Evolutionary conservation across 2,113 vertebrate genomes (phyloP).

Genomic region (Microtus oregoni): DNA sequence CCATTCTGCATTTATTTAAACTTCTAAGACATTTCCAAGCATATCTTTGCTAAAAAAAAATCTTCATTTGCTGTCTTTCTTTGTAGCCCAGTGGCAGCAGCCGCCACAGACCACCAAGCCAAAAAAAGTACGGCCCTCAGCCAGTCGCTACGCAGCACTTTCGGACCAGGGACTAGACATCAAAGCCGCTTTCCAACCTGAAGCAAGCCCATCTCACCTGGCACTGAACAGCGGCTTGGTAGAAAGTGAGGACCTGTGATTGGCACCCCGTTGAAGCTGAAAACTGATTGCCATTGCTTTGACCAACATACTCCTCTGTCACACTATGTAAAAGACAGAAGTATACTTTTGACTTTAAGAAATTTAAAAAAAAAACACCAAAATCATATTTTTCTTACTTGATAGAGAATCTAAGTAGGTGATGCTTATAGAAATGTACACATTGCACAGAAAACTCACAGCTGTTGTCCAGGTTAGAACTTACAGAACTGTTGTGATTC

Average conservation of each 20-base stretch:
- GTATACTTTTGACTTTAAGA: constrained; percentile 85
- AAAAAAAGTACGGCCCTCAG: constrained; percentile 96
- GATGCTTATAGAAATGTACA: constrained; percentile 83
- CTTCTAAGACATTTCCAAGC: not conserved
- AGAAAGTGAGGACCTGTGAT: constrained; percentile 97
- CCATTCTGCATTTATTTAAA: not conserved
- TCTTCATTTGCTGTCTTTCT: constrained; percentile 11
- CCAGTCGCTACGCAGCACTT: constrained; percentile 97
- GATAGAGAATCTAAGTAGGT: constrained; percentile 84
- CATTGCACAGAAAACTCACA: constrained; percentile 84
- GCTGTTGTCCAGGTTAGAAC: constrained; percentile 79
- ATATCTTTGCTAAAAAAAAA: not conserved
- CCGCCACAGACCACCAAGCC: constrained; percentile 93
- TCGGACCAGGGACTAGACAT: constrained; percentile 98
- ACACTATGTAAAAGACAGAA: constrained; percentile 85
- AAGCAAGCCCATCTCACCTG: constrained; percentile 92
- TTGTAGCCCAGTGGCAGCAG: constrained; percentile 97
- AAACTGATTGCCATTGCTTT: constrained; percentile 84
- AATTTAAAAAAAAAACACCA: constrained; percentile 78
- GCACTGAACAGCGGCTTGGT: constrained; percentile 91
- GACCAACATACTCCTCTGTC: constrained; percentile 85
- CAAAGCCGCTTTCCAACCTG: constrained; percentile 98
- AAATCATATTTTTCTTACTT: constrained; percentile 85
- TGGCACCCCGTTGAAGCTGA: constrained; percentile 76
- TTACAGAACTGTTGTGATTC: constrained; percentile 76